Evolutionary conservation across 1,140 invertebrate genomes (phyloP), one percentile per base, ranked within the genome.

Genomic region (Berghia stephanieae): DNA sequence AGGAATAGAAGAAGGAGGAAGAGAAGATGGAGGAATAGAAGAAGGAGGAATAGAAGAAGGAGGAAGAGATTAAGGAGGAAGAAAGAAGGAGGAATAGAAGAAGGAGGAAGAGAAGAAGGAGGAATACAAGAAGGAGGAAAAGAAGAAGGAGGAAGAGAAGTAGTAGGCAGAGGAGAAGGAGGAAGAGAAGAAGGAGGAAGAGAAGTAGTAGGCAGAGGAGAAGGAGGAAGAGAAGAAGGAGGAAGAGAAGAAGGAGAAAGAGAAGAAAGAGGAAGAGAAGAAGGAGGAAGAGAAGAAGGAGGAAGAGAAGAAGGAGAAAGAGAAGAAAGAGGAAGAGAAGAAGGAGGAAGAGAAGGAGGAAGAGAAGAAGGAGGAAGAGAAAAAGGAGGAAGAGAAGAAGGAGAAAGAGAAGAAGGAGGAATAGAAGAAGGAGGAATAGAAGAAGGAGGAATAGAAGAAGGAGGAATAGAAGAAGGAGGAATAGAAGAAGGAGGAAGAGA

Each of bases 361-460:
- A n/a, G n/a, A 2, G 57, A 21, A 60, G 57, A 2, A 60, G 21
- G n/a, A 60, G 57, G n/a, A 60, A 34, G n/a, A 60, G 57, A 21
- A 60, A 2, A 60, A 2, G 57, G 5, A 60, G n/a, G 57, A 2
- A 60, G 2, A 21, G 10, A 34, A 21, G 57, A 21, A 2, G 57
- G n/a, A 52, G 46, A 52, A 52, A 24, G n/a, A 52, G 46, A 52
- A 52, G 46, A 52, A 52, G 46, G n/a, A 52, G 46, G n/a, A 52
- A 24, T 16, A 52, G 21, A 52, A 52, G 46, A 52, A 52, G 46
- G n/a, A 52, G 46, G n/a, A 52, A 24, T 16, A 52, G 46, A 52
- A 52, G 46, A 52, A 52, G 46, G n/a, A 52, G 46, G n/a, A 52
- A 24, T 27, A 60, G 21, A 60, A 4, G 21, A 60, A 60, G 21